A percentile compares a stretch with the other conserved stretches of the same genome.
These are phyloP conservation scores for Ceratitis capitata DNA, from an alignment of 1,140 invertebrate species.

Conservation along the genomic window DNA sequence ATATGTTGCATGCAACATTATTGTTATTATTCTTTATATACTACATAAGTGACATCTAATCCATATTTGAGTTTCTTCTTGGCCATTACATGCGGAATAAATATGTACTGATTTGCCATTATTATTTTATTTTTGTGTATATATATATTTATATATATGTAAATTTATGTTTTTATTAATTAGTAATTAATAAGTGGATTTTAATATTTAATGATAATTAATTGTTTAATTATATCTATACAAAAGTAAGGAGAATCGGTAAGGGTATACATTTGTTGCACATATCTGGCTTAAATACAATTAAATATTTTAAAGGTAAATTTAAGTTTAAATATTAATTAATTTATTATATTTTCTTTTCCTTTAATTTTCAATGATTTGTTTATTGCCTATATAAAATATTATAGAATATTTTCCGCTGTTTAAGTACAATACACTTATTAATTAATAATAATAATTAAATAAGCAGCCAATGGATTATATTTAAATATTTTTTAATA, in stretches of 20 bases:
- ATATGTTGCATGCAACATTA: neutral
- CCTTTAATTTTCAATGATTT: neutral
- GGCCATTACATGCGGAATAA: neutral
- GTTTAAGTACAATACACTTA: constrained; percentile 41
- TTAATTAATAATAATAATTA: constrained; percentile 20
- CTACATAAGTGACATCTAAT: neutral
- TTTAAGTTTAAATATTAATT: neutral
- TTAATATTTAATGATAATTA: neutral
- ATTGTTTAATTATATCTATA: neutral
- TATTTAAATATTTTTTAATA: constrained; percentile 53
- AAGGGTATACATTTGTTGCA: constrained; percentile 17
- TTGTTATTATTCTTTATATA: neutral
- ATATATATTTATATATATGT: neutral
- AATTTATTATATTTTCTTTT: neutral
- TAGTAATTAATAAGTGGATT: neutral
- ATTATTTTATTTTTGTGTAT: neutral
- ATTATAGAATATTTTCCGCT: neutral
- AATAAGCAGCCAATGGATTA: constrained; percentile 39
- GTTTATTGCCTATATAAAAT: neutral
- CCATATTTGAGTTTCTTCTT: neutral
- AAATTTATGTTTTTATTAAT: too few relatives aligned
- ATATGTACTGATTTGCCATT: neutral
- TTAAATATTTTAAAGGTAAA: neutral
- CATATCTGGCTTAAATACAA: constrained; percentile 18
- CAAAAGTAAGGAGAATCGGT: neutral